phyloP scores from a whole-genome alignment of 2,888 invertebrate species.

The Rotaria magnacalcarata region DNA sequence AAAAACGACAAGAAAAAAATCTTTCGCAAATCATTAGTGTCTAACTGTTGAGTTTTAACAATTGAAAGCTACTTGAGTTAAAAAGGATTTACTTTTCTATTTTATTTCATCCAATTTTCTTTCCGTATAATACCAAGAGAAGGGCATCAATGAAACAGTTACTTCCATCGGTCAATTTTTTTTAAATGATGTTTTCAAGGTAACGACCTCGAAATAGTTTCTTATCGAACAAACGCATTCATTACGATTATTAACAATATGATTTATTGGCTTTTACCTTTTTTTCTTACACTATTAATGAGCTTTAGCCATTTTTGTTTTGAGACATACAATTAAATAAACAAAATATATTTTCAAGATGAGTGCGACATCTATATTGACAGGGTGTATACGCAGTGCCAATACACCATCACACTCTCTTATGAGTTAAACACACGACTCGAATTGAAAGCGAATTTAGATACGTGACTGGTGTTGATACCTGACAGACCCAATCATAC shows the following conservation, averaged over 20 bases:
- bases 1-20: not conserved
- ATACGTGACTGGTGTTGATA: too few species aligned
- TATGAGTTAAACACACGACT: too few species aligned
- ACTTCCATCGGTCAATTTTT: slow-evolving; percentile 22
- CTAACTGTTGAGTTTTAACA: not conserved
- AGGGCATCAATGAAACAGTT: not conserved
- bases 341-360: not conserved
- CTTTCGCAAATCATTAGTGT: not conserved
- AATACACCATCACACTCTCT: too few species aligned
- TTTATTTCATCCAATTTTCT: not conserved
- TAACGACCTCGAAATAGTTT: not conserved
- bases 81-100: not conserved
- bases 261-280: not conserved
- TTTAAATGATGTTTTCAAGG: not conserved
- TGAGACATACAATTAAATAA: not conserved
- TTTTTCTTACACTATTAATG: not conserved
- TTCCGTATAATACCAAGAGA: not conserved
- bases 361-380: not conserved
- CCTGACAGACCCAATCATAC: too few species aligned
- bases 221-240: not conserved
- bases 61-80: not conserved
- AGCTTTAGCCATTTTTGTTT: not conserved
- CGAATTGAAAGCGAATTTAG: too few species aligned
- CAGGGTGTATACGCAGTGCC: too few species aligned
- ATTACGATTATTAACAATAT: not conserved